Conservation (phyloP, 2,888 invertebrate species). For the Scotopteryx bipunctaria region DNA sequence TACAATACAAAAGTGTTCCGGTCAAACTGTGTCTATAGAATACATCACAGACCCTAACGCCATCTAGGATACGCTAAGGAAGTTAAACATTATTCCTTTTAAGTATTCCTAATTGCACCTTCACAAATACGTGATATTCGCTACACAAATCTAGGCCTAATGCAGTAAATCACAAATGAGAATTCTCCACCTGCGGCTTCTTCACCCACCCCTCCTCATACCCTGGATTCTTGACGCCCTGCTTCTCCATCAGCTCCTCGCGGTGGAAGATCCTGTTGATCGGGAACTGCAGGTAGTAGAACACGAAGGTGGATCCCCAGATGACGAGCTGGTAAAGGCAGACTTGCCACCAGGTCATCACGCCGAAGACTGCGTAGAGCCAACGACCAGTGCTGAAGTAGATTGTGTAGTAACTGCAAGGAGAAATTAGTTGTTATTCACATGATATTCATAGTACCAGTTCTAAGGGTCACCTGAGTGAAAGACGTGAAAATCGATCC, state of each 20-base stretch:
- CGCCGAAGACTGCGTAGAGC: slow-evolving; percentile 79
- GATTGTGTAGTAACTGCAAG: slow-evolving; percentile 71
- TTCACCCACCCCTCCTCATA: slow-evolving; percentile 51
- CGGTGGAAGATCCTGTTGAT: slow-evolving; percentile 67
- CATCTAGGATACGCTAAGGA: no score
- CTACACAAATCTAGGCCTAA: neutral
- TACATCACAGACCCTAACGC: no score
- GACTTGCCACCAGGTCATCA: slow-evolving; percentile 80
- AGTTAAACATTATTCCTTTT: no score
- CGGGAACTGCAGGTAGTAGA: slow-evolving; percentile 68
- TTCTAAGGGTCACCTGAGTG: no score
- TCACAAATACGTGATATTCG: no score
- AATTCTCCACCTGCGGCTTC: slow-evolving; percentile 57
- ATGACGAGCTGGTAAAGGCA: slow-evolving; percentile 65
- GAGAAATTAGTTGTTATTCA: neutral
- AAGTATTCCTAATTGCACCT: no score
- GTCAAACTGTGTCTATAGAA: no score
- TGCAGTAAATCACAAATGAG: slow-evolving; percentile 52
- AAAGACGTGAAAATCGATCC: no score
- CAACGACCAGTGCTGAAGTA: slow-evolving; percentile 73
- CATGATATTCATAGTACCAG: no score
- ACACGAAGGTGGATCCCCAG: slow-evolving; percentile 60
- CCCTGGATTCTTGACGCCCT: slow-evolving; percentile 20
- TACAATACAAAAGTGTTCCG: no score
- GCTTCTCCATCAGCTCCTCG: slow-evolving; percentile 27